These are phyloP conservation scores for Epinephelus moara DNA, from an alignment of 2,113 vertebrate species.

Conservation along the genomic window DNA sequence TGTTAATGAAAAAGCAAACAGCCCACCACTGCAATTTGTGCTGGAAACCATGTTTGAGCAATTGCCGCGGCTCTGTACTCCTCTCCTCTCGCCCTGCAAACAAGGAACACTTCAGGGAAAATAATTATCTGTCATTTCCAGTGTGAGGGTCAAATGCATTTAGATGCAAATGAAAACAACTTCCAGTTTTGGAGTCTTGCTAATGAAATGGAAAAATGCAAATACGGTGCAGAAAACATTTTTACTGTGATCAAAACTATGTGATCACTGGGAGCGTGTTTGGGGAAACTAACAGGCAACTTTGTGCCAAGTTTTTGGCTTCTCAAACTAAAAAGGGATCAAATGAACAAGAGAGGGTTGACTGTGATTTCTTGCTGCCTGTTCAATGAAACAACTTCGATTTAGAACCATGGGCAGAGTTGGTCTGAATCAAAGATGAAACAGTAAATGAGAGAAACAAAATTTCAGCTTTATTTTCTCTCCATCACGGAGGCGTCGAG, in stretches of 20 bases:
- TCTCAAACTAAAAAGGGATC: conserved; percentile 3
- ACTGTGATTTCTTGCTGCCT: not conserved
- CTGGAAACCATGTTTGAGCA: conserved; percentile 73
- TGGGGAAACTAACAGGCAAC: conserved; percentile 18
- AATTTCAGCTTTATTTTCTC: not conserved
- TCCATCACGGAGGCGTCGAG: not conserved
- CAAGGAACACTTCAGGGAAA: conserved; percentile 63
- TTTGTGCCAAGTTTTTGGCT: conserved; percentile 28
- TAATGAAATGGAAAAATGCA: conserved; percentile 60
- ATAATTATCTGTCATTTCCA: conserved; percentile 72
- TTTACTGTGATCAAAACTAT: conserved; percentile 41
- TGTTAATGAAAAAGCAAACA: conserved; percentile 78
- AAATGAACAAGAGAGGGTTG: not conserved
- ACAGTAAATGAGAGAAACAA: not conserved
- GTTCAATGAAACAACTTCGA: not conserved
- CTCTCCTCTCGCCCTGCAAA: conserved; percentile 42
- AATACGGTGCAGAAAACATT: conserved; percentile 39
- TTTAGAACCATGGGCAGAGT: not conserved
- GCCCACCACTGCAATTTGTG: conserved; percentile 58
- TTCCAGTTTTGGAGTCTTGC: conserved; percentile 51
- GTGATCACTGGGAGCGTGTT: conserved; percentile 18
- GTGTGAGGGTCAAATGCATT: conserved; percentile 71
- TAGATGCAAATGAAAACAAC: conserved; percentile 75
- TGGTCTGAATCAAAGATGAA: conserved; percentile 3
- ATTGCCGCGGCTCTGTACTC: conserved; percentile 33